A percentile compares a stretch with the other conserved stretches of the same genome.
phyloP scores from a whole-genome alignment of 2,113 vertebrate species.

The Ochotona curzoniae region DNA sequence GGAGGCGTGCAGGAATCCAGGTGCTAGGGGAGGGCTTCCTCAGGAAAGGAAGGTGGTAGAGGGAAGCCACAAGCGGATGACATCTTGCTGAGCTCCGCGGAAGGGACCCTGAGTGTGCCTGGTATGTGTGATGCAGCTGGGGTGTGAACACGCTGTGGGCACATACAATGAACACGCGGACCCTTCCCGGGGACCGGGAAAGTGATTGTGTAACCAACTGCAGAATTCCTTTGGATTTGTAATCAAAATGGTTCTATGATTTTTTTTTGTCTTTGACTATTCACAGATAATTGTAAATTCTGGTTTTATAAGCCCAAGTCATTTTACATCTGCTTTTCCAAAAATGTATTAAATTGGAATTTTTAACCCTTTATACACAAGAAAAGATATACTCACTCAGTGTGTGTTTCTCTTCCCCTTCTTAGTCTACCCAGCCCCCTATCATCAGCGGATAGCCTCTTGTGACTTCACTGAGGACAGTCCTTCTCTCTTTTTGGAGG shows the following conservation, averaged over 20 bases:
- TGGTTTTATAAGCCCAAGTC: constrained; percentile 76
- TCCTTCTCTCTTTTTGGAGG: constrained; percentile 42
- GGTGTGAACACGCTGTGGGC: not conserved
- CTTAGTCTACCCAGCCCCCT: constrained; percentile 55
- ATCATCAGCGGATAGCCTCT: constrained; percentile 31
- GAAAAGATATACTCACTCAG: constrained; percentile 67
- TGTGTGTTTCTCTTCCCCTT: constrained; percentile 81
- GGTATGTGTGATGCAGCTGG: not conserved
- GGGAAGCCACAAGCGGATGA: constrained; percentile 18
- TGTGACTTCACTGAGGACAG: constrained; percentile 57
- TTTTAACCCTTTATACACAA: constrained; percentile 78
- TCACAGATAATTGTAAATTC: constrained; percentile 76
- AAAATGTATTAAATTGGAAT: constrained; percentile 77
- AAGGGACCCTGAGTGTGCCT: constrained; percentile 18
- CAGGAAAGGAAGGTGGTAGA: constrained; percentile 1
- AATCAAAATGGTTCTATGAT: constrained; percentile 73
- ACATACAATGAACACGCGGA: constrained; percentile 49
- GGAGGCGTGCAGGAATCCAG: not conserved
- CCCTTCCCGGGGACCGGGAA: constrained; percentile 59
- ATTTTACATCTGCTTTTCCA: constrained; percentile 80
- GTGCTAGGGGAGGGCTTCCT: not conserved
- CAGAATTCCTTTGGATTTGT: constrained; percentile 73
- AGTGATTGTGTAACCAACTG: constrained; percentile 57
- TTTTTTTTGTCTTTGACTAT: constrained; percentile 65
- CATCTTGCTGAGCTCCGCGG: constrained; percentile 2